Conservation (phyloP, 2,113 vertebrate genomes). For the Felis chaus region DNA sequence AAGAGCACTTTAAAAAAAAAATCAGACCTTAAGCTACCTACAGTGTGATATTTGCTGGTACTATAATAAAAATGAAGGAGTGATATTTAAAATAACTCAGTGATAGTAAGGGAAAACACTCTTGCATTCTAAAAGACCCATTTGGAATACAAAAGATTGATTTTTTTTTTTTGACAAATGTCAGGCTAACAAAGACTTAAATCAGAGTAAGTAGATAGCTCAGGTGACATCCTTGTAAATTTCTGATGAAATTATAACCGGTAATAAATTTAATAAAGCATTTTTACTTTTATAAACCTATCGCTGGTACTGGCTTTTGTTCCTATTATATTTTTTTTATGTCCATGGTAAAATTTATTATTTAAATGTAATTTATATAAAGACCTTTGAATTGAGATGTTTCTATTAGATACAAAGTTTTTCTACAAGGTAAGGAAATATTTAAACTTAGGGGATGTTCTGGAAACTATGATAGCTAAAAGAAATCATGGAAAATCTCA, state of each 20-base stretch:
- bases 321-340: not conserved
- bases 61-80: not conserved
- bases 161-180: not conserved
- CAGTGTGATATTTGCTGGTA: not conserved
- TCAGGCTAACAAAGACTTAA: constrained; percentile 6
- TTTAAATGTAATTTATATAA: constrained; percentile 8
- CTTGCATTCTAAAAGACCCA: not conserved
- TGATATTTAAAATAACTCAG: constrained; percentile 24
- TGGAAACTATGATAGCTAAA: not conserved
- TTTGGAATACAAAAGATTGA: not conserved
- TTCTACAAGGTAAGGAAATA: not conserved
- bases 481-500: not conserved
- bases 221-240: not conserved
- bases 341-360: not conserved
- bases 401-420: not conserved
- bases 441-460: fast-evolving
- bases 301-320: not conserved
- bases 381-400: not conserved
- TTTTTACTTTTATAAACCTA: not conserved
- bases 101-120: not conserved
- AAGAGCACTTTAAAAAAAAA: not conserved
- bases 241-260: not conserved
- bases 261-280: not conserved
- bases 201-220: not conserved
- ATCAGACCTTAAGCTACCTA: not conserved